phyloP scores from a whole-genome alignment of 2,888 invertebrate genomes.

The Julus scanicus region DNA sequence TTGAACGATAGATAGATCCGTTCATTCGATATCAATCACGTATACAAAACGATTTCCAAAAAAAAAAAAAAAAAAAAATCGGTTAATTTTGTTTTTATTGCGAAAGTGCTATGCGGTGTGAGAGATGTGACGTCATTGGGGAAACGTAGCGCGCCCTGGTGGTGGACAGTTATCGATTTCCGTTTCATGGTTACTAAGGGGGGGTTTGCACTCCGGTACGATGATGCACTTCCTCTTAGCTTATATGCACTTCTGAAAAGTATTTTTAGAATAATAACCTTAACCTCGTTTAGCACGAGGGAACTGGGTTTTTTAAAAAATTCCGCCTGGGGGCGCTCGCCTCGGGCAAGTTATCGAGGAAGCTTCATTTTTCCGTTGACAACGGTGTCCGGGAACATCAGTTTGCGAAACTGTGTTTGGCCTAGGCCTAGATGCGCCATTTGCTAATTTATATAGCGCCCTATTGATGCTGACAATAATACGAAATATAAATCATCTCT shows the following conservation, averaged over 20 bases:
- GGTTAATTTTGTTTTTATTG: neutral
- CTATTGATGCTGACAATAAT: neutral
- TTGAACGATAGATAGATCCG: slow-evolving; percentile 7
- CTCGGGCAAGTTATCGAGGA: too few relatives aligned
- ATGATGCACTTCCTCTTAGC: neutral
- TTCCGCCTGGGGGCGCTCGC: neutral
- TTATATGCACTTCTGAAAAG: neutral
- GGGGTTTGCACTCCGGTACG: neutral
- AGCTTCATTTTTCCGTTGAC: neutral
- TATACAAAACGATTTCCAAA: neutral
- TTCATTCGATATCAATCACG: slow-evolving; percentile 12
- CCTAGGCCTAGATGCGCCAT: neutral
- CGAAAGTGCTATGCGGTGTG: neutral
- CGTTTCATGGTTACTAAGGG: neutral
- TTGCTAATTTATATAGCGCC: neutral
- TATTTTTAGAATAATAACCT: slow-evolving; percentile 29
- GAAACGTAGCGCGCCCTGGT: neutral
- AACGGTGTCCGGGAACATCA: neutral
- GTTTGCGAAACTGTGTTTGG: neutral
- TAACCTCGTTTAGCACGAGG: slow-evolving; percentile 2
- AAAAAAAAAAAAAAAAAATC: neutral
- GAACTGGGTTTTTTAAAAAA: neutral
- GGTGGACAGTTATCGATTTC: neutral
- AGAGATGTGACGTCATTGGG: neutral
- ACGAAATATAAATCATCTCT: slow-evolving; percentile 10